These are phyloP conservation scores for Artibeus lituratus DNA, from an alignment of 2,797 vertebrate species.

Conservation along the genomic window DNA sequence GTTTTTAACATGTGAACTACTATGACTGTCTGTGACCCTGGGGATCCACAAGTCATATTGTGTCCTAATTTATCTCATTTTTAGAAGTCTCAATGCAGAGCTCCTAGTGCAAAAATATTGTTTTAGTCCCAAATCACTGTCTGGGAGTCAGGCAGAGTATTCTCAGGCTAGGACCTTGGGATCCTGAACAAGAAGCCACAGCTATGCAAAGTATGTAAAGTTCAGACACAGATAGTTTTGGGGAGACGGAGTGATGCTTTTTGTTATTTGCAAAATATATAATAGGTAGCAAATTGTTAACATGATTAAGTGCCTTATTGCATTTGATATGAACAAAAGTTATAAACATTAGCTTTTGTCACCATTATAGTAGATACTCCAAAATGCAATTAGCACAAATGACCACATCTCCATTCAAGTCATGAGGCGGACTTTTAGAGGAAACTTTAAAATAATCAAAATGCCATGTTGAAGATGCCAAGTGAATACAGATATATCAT, in stretches of 20 bases:
- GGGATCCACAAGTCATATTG: not conserved
- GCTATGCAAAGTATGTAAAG: accelerated
- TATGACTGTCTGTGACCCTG: not conserved
- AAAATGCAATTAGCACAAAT: slow-evolving; percentile 1
- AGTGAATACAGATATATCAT: not conserved
- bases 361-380: not conserved
- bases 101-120: not conserved
- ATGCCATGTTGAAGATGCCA: not conserved
- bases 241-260: not conserved
- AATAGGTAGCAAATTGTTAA: not conserved
- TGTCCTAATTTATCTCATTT: not conserved
- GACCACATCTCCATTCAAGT: not conserved
- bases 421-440: not conserved
- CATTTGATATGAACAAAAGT: not conserved
- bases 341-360: not conserved
- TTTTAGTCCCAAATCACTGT: not conserved
- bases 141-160: not conserved
- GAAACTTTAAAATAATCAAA: slow-evolving; percentile 11
- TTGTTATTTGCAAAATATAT: not conserved
- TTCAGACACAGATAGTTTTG: not conserved
- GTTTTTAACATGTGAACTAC: not conserved
- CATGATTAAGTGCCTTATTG: not conserved
- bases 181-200: not conserved
- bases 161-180: not conserved
- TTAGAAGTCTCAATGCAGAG: not conserved